These are phyloP conservation scores for Odontomyia ornata DNA, from an alignment of 2,888 invertebrate species.

Conservation along the genomic window DNA sequence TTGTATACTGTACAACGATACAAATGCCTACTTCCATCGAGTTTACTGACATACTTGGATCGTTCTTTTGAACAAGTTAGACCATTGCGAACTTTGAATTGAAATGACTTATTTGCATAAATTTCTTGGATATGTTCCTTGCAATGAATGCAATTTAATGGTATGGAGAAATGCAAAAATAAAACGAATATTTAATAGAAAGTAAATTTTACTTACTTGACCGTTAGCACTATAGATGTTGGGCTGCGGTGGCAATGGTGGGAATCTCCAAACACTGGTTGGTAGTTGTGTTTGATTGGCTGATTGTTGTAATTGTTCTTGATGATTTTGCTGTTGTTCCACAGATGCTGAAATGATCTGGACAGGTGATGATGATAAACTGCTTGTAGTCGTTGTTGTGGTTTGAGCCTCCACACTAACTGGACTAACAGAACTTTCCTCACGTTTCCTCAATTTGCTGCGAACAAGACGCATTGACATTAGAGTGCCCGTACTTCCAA, in stretches of 20 bases:
- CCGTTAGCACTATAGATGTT: slow-evolving; percentile 73
- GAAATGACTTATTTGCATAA: neutral
- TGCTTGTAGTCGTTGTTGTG: slow-evolving; percentile 60
- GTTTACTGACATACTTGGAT: neutral
- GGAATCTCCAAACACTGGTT: slow-evolving; percentile 78
- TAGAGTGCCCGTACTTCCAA: slow-evolving; percentile 86
- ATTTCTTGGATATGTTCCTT: neutral
- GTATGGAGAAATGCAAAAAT: neutral
- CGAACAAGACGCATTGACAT: slow-evolving; percentile 90
- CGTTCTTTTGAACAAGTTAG: neutral
- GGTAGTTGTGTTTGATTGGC: slow-evolving; percentile 70
- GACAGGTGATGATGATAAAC: slow-evolving; percentile 56
- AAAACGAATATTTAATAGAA: neutral
- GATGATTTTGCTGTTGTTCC: slow-evolving; percentile 62
- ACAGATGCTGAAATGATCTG: slow-evolving; percentile 59
- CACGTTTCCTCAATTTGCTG: slow-evolving; percentile 88
- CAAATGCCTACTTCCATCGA: neutral
- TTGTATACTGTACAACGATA: neutral
- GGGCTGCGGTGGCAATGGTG: slow-evolving; percentile 80
- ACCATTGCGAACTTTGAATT: neutral
- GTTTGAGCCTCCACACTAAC: slow-evolving; percentile 71
- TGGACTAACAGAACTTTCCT: slow-evolving; percentile 78
- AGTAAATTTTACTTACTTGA: slow-evolving; percentile 72
- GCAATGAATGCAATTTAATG: neutral
- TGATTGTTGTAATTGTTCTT: slow-evolving; percentile 60